phyloP scores from a whole-genome alignment of 2,113 vertebrate genomes.

The Sylvilagus bachmani region DNA sequence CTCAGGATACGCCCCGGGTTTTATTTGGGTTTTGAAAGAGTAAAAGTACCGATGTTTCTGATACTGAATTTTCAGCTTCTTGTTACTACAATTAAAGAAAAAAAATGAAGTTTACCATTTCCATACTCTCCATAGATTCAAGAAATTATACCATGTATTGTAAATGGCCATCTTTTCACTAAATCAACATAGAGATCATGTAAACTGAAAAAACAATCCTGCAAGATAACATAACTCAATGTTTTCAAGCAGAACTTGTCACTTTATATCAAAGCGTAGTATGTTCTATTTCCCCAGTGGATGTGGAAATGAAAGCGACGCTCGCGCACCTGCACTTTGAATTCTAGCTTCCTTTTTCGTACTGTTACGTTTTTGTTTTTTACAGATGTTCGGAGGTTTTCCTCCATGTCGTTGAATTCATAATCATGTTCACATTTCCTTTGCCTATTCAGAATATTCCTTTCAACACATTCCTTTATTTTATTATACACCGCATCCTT shows the following conservation, averaged over 20 bases:
- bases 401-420: conserved; percentile 47
- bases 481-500: conserved; percentile 76
- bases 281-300: conserved; percentile 81
- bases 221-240: conserved; percentile 84
- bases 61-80: conserved; percentile 78
- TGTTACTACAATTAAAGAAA: conserved; percentile 54
- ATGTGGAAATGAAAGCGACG: conserved; percentile 83
- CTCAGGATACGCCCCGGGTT: not conserved
- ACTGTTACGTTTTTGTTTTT: conserved; percentile 61
- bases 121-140: conserved; percentile 81
- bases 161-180: conserved; percentile 77
- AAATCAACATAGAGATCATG: conserved; percentile 80
- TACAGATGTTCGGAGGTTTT: conserved; percentile 72
- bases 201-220: conserved; percentile 74
- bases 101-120: conserved; percentile 81
- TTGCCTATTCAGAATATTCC: conserved; percentile 77
- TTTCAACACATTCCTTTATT: conserved; percentile 82
- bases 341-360: conserved; percentile 82
- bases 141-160: conserved; percentile 79
- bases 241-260: conserved; percentile 88
- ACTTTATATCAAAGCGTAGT: conserved; percentile 87
- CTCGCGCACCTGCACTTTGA: conserved; percentile 94
- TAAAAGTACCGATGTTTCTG: conserved; percentile 60
- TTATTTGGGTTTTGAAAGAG: conserved; percentile 70
- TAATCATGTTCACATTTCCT: conserved; percentile 73